These are phyloP conservation scores for Taphrorychus bicolor DNA, from an alignment of 2,888 invertebrate genomes.

Conservation along the genomic window DNA sequence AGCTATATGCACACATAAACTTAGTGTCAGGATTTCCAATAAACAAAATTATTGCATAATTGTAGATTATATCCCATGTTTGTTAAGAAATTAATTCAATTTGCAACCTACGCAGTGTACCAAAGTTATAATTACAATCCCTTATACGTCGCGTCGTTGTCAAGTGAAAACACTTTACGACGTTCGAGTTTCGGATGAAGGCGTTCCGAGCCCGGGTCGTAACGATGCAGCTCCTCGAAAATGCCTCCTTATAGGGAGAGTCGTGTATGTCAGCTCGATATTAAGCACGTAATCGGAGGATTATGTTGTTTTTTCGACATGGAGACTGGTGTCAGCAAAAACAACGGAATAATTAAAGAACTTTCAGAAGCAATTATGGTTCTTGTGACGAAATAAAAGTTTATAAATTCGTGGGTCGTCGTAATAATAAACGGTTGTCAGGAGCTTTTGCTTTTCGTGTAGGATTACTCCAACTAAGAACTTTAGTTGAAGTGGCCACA, in stretches of 20 bases:
- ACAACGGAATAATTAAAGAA: constrained; percentile 6
- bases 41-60: no score
- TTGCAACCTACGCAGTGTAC: background rate
- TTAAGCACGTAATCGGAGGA: constrained; percentile 4
- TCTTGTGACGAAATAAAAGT: background rate
- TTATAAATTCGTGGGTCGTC: background rate
- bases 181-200: constrained; percentile 4
- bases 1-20: no score
- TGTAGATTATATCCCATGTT: background rate
- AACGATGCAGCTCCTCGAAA: constrained; percentile 1
- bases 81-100: background rate
- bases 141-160: background rate
- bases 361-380: background rate
- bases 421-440: no score
- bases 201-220: background rate
- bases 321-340: background rate
- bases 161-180: background rate
- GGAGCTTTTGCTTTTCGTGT: no score
- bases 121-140: constrained; percentile 7
- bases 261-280: constrained; percentile 1
- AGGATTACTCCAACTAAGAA: no score
- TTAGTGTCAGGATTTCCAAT: no score
- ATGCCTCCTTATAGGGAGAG: constrained; percentile 4
- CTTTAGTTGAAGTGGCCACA: no score
- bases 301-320: background rate